phyloP scores from a whole-genome alignment of 2,113 vertebrate genomes.

The Gila orcuttii region DNA sequence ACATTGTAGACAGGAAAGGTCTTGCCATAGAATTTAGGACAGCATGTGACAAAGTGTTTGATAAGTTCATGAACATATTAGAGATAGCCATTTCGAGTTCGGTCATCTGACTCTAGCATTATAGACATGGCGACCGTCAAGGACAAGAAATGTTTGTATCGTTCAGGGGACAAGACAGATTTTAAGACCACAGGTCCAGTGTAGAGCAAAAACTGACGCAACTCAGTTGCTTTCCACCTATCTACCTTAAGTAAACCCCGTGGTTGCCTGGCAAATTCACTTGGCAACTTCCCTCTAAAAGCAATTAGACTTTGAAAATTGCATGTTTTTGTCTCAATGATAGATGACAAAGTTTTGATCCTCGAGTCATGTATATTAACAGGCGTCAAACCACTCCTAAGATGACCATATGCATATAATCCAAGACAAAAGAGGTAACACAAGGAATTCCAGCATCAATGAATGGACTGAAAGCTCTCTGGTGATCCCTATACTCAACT shows the following conservation, averaged over 20 bases:
- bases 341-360: slow-evolving; percentile 15
- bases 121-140: slow-evolving; percentile 21
- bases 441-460: too few relatives aligned
- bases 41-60: slow-evolving; percentile 27
- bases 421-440: too few relatives aligned
- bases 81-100: slow-evolving; percentile 24
- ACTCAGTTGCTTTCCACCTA: slow-evolving; percentile 23
- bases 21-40: slow-evolving; percentile 32
- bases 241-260: not conserved
- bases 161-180: slow-evolving; percentile 6
- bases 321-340: slow-evolving; percentile 12
- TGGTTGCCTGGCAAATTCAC: slow-evolving; percentile 36
- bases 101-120: slow-evolving; percentile 34
- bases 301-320: slow-evolving; percentile 30
- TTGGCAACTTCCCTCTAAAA: slow-evolving; percentile 28
- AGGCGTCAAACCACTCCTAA: not conserved
- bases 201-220: not conserved
- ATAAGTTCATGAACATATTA: slow-evolving; percentile 26
- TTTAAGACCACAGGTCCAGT: slow-evolving; percentile 10
- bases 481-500: too few relatives aligned
- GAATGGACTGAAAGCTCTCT: too few relatives aligned
- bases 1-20: slow-evolving; percentile 48
- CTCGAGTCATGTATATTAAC: slow-evolving; percentile 25
- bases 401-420: too few relatives aligned
- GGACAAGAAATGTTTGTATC: not conserved